A percentile compares a stretch with the other conserved stretches of the same genome.
These are phyloP conservation scores for Hestina assimilis DNA, from an alignment of 1,140 invertebrate genomes.

Conservation along the genomic window DNA sequence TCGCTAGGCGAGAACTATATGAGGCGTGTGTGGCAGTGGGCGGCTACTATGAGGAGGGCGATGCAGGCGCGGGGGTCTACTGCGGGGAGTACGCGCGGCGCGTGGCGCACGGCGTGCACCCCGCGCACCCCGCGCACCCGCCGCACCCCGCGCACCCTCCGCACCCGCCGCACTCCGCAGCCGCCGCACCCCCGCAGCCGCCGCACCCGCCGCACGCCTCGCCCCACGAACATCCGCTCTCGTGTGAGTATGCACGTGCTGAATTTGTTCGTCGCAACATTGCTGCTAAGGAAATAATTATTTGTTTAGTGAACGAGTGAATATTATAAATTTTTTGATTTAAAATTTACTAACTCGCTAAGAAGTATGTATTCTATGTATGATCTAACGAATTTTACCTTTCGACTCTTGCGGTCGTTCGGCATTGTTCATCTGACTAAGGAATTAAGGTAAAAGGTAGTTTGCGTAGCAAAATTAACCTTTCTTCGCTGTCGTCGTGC, in stretches of 20 bases:
- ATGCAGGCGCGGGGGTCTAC: slow-evolving; percentile 52
- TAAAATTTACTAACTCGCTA: background rate
- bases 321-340: background rate
- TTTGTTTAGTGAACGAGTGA: background rate
- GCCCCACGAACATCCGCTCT: slow-evolving; percentile 49
- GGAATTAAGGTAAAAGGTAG: slow-evolving; percentile 21
- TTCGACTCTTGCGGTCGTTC: background rate
- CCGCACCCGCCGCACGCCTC: slow-evolving; percentile 58
- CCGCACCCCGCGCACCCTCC: slow-evolving; percentile 70
- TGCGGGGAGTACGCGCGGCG: slow-evolving; percentile 74
- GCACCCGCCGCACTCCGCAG: slow-evolving; percentile 67
- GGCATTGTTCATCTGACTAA: background rate
- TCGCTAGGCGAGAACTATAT: slow-evolving; percentile 36
- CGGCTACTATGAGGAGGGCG: slow-evolving; percentile 75
- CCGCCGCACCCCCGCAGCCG: no score
- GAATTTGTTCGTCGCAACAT: background rate
- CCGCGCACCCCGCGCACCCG: slow-evolving; percentile 45
- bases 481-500: slow-evolving; percentile 27
- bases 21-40: slow-evolving; percentile 75
- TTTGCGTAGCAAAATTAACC: slow-evolving; percentile 11
- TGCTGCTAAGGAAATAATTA: background rate
- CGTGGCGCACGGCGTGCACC: slow-evolving; percentile 69
- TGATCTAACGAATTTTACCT: slow-evolving; percentile 3
- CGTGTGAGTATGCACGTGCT: slow-evolving; percentile 39
- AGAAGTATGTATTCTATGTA: background rate